Base-by-base conservation (phyloP, 2,888 invertebrate species). In the Agonum fuliginosum region DNA sequence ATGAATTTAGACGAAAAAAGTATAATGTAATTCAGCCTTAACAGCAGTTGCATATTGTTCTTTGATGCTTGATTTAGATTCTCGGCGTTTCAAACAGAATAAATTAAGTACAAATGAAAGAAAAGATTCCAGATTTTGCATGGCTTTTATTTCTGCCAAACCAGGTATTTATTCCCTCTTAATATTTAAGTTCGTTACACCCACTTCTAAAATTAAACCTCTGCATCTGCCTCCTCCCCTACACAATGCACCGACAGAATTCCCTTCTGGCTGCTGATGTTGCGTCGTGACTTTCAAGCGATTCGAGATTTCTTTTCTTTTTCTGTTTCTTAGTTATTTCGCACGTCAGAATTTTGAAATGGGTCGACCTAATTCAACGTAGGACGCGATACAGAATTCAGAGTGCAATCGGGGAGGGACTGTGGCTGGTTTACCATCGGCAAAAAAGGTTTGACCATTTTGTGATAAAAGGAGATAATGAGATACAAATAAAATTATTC, bases 311-410 rank as follows among this genome's bases (percentile, higher is more conserved):
- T 62, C 62, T 34, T 27, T 62, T 62, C 20, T 30, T 22, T 70
- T 34, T 51, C 51, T 19, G 14, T 19, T 51, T 54, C 48, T 69
- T 27, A 71, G 71, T 48, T 22, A 30, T 34, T 58, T 67, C 34
- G 48, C 67, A 37, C 62, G 67, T 75, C 75, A 75, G 67, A 75
- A 65, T 54, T 73, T 75, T 75, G 75, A 75, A 67, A 75, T 67
- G 75, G 75, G 75, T 75, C 75, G 62, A 75, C 46, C 54, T 22
- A 54, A 54, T 27, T 24, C 24, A 30, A 30, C 30, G 8, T 8
- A 54, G 24, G 27, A 22, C 30, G 8, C 30, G 3, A n/a, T n/a
- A n/a, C n/a, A n/a, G n/a, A 8, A 30, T 30, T 30, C 4, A 14
- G 54, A 14, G 54, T 17, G 12, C 46, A 46, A 46, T 46, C 17